phyloP scores from a whole-genome alignment of 2,888 invertebrate genomes.

The Drosophila formosana region DNA sequence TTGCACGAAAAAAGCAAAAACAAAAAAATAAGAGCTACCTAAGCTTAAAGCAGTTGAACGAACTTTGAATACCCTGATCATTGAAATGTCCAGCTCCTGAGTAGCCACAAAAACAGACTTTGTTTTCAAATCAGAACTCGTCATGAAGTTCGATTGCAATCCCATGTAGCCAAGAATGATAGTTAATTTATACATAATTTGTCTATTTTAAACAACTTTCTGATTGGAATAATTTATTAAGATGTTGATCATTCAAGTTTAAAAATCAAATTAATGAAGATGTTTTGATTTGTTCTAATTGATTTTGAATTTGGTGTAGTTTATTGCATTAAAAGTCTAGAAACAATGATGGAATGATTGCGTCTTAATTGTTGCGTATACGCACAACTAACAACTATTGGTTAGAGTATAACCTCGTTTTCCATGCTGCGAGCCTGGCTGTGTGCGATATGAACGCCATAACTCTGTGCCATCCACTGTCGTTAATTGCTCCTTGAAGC shows the following conservation, averaged over 20 bases:
- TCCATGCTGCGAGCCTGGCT: slow-evolving; percentile 42
- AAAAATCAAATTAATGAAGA: too few species aligned
- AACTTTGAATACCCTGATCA: slow-evolving; percentile 51
- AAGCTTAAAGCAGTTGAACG: slow-evolving; percentile 7
- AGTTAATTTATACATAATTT: too few species aligned
- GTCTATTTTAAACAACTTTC: too few species aligned
- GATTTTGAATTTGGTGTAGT: too few species aligned
- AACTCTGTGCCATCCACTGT: slow-evolving; percentile 75
- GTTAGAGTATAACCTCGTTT: slow-evolving; percentile 42
- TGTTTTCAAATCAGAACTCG: too few species aligned
- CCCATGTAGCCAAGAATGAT: too few species aligned
- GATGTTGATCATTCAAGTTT: too few species aligned
- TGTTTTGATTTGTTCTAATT: too few species aligned
- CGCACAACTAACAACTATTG: neutral
- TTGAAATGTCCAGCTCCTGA: neutral
- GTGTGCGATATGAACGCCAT: slow-evolving; percentile 67
- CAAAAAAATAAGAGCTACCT: slow-evolving; percentile 33
- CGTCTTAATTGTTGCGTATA: neutral
- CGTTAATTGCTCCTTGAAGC: slow-evolving; percentile 81
- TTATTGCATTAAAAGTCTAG: too few species aligned
- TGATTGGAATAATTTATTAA: too few species aligned
- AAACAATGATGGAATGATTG: neutral
- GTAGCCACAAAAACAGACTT: too few species aligned
- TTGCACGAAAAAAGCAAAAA: slow-evolving; percentile 34
- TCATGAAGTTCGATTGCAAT: too few species aligned